Conservation (phyloP, 2,888 invertebrate species). For the Dynastes tityus region DNA sequence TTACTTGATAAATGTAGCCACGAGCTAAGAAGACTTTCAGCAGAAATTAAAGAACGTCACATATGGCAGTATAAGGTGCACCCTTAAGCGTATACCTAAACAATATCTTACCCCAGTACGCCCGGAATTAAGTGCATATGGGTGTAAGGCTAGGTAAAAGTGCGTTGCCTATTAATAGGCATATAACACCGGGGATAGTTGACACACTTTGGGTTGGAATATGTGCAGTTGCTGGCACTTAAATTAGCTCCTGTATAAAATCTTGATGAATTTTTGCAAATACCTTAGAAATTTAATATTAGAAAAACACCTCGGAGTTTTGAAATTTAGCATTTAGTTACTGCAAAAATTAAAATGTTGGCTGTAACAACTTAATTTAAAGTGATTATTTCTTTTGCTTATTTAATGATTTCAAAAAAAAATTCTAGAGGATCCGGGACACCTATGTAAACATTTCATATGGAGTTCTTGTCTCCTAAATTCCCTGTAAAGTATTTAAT, state of each 20-base stretch:
- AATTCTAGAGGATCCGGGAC: too few species aligned
- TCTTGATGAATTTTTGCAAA: not conserved
- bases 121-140: slow-evolving; percentile 24
- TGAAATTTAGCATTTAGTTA: too few species aligned
- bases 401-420: too few species aligned
- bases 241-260: not conserved
- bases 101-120: slow-evolving; percentile 24
- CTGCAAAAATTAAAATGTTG: too few species aligned
- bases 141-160: slow-evolving; percentile 17
- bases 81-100: not conserved
- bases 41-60: slow-evolving; percentile 28
- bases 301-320: too few species aligned
- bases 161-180: slow-evolving; percentile 33
- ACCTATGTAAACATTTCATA: too few species aligned
- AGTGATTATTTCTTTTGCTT: too few species aligned
- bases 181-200: slow-evolving; percentile 6
- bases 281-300: too few species aligned
- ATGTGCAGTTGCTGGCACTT: not conserved
- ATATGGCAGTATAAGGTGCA: not conserved
- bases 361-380: too few species aligned
- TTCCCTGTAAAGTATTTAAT: too few species aligned
- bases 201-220: slow-evolving; percentile 29
- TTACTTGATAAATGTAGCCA: slow-evolving; percentile 24
- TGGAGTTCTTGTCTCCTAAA: too few species aligned
- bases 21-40: not conserved